phyloP scores from a whole-genome alignment of 2,888 invertebrate species.

The Drosophila stalkeri region DNA sequence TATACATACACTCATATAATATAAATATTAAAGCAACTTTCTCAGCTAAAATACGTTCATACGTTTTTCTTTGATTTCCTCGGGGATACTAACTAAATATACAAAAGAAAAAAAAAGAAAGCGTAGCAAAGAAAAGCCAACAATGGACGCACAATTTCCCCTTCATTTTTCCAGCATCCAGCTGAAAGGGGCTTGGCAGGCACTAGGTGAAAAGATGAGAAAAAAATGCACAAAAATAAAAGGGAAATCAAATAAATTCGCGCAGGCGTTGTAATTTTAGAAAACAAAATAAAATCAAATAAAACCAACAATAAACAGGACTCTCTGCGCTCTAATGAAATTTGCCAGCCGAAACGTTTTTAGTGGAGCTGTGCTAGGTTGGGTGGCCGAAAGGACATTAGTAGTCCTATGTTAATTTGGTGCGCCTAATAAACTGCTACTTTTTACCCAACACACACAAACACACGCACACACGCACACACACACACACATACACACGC shows the following conservation, averaged over 20 bases:
- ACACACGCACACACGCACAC: conserved; percentile 5
- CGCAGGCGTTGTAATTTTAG: conserved; percentile 74
- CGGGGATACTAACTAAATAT: conserved; percentile 51
- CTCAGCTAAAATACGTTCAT: conserved; percentile 53
- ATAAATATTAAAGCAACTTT: conserved; percentile 71
- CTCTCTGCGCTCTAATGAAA: conserved; percentile 24
- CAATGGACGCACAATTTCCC: conserved; percentile 54
- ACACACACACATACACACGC: neutral
- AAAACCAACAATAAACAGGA: neutral
- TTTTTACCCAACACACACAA: conserved; percentile 48
- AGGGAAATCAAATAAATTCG: conserved; percentile 65
- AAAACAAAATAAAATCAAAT: neutral
- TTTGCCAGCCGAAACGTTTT: neutral
- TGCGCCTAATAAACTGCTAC: conserved; percentile 81
- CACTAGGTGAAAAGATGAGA: conserved; percentile 3
- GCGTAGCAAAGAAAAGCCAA: conserved; percentile 1
- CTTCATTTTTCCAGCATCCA: conserved; percentile 69
- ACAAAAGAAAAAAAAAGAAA: conserved; percentile 13
- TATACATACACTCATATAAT: conserved; percentile 5
- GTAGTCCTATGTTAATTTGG: conserved; percentile 77
- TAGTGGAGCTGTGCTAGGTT: neutral
- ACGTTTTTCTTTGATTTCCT: conserved; percentile 77
- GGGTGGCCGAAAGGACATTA: conserved; percentile 54
- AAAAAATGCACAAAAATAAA: conserved; percentile 12
- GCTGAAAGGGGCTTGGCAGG: conserved; percentile 15